Base-by-base conservation (phyloP, 23 tunicate genomes). In the Trididemnum clinides region DNA sequence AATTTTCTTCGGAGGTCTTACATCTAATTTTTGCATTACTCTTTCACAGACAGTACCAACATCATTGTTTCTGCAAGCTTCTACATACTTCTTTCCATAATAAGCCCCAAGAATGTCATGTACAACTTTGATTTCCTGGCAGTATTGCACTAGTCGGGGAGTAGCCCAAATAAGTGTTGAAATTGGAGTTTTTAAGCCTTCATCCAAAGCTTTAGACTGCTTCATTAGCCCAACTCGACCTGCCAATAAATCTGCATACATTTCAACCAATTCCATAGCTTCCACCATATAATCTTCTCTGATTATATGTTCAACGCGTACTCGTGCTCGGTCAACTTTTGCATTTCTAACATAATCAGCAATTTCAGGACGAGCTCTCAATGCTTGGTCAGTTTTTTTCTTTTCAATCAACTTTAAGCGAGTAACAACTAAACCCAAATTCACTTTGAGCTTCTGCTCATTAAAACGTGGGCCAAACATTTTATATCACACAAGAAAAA, bases 221-320 rank as follows among this genome's bases (percentile, higher is more conserved):
- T 72, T 86, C 96, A 91, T 78, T 32, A 86, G 38, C 1, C 90
- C 90, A 59, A 86, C 78, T 82, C 96, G 64, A 20, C 89, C 89
- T 39, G 83, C 37, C 6, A 95, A 59, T 0, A 95, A 38, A 69
- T 95, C 99, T 33, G 88, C 82, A 84, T 90, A 95, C 99, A 95
- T 95, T 78, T 95, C 99, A 20, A 87, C 91, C 15, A 95, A 39
- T 57, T 95, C 99, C 92, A 91, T 82, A 19, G 96, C 99, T 87
- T 95, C 99, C 26, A 95, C 99, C 19, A 90, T 30, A 31, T 95
- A 95, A 78, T 95, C 99, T 83, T 95, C 99, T 38, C 99, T 35
- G 1, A 95, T 90, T 28, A 95, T 95, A 33, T 79, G 87, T 59
- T 95, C 99, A 6, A 95, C 99, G 33, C 96, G 91, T 33, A 95